phyloP scores from a whole-genome alignment of 2,888 invertebrate species.

The Acanthopleura granulata region DNA sequence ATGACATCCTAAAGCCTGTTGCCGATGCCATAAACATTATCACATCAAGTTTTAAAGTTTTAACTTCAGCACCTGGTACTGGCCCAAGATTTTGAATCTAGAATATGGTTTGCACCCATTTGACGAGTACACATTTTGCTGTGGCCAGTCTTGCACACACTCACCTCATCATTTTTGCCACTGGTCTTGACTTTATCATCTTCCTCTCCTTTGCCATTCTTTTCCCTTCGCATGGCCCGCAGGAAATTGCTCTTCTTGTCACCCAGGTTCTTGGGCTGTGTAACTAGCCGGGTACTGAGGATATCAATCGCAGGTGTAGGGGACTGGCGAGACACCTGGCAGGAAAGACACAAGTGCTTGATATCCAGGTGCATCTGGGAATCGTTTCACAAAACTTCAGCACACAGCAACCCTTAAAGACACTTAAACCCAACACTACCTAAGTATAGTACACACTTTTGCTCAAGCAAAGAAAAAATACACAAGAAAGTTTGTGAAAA shows the following conservation, averaged over 20 bases:
- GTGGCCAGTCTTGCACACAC: background rate
- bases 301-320: conserved; percentile 65
- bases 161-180: conserved; percentile 38
- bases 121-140: too few species aligned
- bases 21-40: too few species aligned
- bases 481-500: too few species aligned
- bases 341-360: background rate
- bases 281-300: conserved; percentile 61
- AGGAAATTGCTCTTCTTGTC: conserved; percentile 68
- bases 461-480: too few species aligned
- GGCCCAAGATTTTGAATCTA: too few species aligned
- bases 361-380: background rate
- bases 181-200: conserved; percentile 25
- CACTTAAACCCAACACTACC: too few species aligned
- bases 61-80: too few species aligned
- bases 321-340: conserved; percentile 28
- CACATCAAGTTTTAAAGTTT: too few species aligned
- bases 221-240: conserved; percentile 61
- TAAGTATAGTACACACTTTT: too few species aligned
- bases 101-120: too few species aligned
- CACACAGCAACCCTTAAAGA: background rate
- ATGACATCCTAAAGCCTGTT: too few species aligned
- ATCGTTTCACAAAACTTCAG: background rate
- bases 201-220: conserved; percentile 42
- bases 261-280: conserved; percentile 64